A percentile compares a stretch with the other conserved stretches of the same genome.
Conservation (phyloP, 2,113 vertebrate species). For the Pimephales promelas region DNA sequence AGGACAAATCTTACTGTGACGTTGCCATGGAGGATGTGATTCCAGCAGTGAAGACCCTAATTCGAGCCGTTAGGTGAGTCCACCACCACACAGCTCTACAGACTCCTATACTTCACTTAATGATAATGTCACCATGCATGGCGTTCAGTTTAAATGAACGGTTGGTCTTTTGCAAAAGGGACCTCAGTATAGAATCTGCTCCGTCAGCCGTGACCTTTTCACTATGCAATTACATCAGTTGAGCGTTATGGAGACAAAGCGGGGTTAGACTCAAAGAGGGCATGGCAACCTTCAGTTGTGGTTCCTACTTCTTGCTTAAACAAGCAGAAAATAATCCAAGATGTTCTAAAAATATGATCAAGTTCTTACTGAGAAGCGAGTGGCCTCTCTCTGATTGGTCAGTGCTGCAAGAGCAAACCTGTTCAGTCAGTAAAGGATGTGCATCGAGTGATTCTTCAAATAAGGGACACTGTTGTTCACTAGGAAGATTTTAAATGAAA, state of each 20-base stretch:
- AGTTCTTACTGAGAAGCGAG: neutral
- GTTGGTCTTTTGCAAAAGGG: constrained; percentile 37
- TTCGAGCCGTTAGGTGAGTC: constrained; percentile 89
- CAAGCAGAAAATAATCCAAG: constrained; percentile 42
- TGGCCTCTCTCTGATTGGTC: neutral
- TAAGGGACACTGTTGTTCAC: neutral
- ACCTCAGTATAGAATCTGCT: constrained; percentile 34
- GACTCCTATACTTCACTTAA: neutral
- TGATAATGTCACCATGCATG: constrained; percentile 12
- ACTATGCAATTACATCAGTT: constrained; percentile 28
- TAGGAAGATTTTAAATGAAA: neutral
- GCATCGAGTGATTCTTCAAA: neutral
- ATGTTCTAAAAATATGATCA: constrained; percentile 26
- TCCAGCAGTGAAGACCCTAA: constrained; percentile 90
- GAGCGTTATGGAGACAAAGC: constrained; percentile 36
- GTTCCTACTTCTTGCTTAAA: constrained; percentile 21
- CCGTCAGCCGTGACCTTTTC: constrained; percentile 51
- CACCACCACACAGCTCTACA: neutral
- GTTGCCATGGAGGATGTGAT: constrained; percentile 91
- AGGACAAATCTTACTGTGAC: constrained; percentile 91
- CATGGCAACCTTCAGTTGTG: constrained; percentile 18
- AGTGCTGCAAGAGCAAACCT: neutral
- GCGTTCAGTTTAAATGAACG: constrained; percentile 19
- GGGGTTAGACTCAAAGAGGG: neutral
- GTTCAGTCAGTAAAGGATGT: neutral